These are phyloP conservation scores for Antrozous pallidus DNA, from an alignment of 2,797 vertebrate species.

Conservation along the genomic window DNA sequence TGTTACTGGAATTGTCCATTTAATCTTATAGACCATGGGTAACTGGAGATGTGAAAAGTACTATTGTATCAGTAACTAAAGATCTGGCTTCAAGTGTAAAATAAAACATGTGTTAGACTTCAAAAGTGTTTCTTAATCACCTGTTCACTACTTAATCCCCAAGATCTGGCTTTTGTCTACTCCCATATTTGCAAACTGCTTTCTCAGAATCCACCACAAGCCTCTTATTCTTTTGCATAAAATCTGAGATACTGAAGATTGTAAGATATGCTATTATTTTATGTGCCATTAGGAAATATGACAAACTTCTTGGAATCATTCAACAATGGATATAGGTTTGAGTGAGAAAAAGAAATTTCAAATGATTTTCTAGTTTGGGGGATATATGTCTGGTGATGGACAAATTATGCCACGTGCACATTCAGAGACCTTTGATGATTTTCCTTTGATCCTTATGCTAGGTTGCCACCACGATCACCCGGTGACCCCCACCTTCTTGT, in stretches of 20 bases:
- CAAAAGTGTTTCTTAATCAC: background rate
- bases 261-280: background rate
- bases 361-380: background rate
- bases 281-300: background rate
- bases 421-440: background rate
- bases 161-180: background rate
- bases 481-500: background rate
- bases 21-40: background rate
- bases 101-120: background rate
- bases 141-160: background rate
- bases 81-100: conserved; percentile 12
- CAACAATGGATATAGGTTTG: background rate
- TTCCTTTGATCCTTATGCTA: background rate
- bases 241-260: background rate
- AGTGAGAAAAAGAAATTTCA: background rate
- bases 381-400: background rate
- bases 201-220: background rate
- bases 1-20: background rate
- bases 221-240: background rate
- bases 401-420: background rate
- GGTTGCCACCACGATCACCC: background rate
- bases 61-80: background rate
- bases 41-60: background rate
- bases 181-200: background rate
- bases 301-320: background rate